Evolutionary conservation across 2,113 vertebrate genomes (phyloP), one percentile per base, ranked within the genome.

Genomic region (Syngnathus floridae): DNA sequence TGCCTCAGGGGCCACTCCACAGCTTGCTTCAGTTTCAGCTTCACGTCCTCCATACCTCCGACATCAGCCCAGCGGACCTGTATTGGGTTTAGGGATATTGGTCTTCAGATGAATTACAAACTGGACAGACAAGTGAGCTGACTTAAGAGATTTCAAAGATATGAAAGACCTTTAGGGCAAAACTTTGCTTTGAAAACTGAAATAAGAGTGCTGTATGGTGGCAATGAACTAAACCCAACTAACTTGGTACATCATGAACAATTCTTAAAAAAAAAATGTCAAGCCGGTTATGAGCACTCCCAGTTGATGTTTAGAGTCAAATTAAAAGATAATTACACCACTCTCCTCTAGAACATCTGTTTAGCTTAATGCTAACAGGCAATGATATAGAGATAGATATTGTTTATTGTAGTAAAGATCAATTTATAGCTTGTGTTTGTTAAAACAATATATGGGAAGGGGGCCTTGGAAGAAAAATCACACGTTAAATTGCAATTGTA

Each of bases 1-100:
- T 97, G 94, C 65, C 89, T 94, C 74, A 97, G 88, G 13, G 97
- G 97, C 97, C 97, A 99, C 69, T 98, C 95, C 62, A 98, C 94
- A 0, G 96, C 94, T 79, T 99, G 96, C 75, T 93, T 94, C 84
- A 99, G 85, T 58, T 97, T 97, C 75, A 95, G 78, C 86, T 99
- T 98, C 83, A 99, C 90, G 0, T 93, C 90, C 81, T 95, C 94
- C 82, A 98, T 88, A n/a, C 97, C 97, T 43, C 95, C 97, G 13
- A 99, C 92, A 68, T 99, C 95, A n/a, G 93, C 91, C 97, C 95
- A 98, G 62, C 90, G 89, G 0, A 98, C 93, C 97, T 98, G 83
- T 11, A 83, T 1, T 7, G 3, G 43, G 19, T 19, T 26, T 17
- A 54, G 17, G 35, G 13, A 14, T 56, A 4, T 55, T n/a, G 58